Evolutionary conservation across 1,140 invertebrate species (phyloP).

Genomic region (Scaptodrosophila lebanonensis): DNA sequence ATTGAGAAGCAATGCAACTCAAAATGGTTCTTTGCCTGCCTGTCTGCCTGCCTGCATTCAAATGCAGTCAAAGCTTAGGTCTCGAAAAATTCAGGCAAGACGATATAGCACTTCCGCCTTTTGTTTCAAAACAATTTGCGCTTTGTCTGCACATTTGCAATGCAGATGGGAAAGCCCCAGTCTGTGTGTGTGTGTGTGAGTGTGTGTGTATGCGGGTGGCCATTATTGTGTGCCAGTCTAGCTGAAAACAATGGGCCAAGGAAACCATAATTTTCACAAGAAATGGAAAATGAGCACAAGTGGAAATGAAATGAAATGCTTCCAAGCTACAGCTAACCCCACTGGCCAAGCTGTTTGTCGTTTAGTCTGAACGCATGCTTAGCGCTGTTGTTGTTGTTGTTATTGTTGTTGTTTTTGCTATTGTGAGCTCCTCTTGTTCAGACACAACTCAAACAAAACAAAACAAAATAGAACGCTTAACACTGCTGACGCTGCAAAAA

Average conservation of each 20-base stretch:
- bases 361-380: no score
- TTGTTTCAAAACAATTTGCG: slow-evolving; percentile 8
- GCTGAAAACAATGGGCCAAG: slow-evolving; percentile 33
- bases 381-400: no score
- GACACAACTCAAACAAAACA: no score
- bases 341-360: no score
- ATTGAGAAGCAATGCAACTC: slow-evolving; percentile 18
- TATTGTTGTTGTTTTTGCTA: neutral
- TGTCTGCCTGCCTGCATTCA: neutral
- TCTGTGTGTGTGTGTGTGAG: slow-evolving; percentile 21
- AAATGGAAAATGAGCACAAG: slow-evolving; percentile 24
- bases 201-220: slow-evolving; percentile 19
- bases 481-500: slow-evolving; percentile 26
- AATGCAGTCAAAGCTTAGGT: neutral
- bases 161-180: slow-evolving; percentile 12
- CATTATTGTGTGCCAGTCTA: neutral
- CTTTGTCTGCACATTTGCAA: slow-evolving; percentile 21
- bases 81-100: slow-evolving; percentile 8
- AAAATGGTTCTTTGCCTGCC: neutral
- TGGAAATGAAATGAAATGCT: slow-evolving; percentile 17
- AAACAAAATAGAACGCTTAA: no score
- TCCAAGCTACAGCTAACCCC: no score
- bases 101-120: slow-evolving; percentile 24
- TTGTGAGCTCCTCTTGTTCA: no score
- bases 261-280: slow-evolving; percentile 25